Conservation (phyloP, 2,888 invertebrate species). For the Acanthococcus lagerstroemiae region DNA sequence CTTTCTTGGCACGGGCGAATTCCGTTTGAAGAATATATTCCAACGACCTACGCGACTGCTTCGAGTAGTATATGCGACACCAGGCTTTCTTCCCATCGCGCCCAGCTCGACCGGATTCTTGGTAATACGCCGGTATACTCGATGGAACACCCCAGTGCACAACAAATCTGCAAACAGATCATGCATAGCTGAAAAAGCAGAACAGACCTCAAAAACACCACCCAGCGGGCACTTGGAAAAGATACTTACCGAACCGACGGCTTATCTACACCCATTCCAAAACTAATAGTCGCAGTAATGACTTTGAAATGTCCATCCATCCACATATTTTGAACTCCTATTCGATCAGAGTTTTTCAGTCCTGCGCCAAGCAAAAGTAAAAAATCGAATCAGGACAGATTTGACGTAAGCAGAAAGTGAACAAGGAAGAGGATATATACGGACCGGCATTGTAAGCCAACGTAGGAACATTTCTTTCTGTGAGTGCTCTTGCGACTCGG, state of each 20-base stretch:
- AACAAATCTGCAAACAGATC: constrained; percentile 59
- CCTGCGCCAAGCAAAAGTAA: constrained; percentile 44
- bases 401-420: too few species aligned
- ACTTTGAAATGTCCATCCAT: constrained; percentile 77
- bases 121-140: constrained; percentile 89
- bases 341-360: constrained; percentile 60
- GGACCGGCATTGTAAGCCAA: constrained; percentile 83
- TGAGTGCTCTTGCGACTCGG: constrained; percentile 65
- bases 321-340: constrained; percentile 82
- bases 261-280: constrained; percentile 99
- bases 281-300: constrained; percentile 93
- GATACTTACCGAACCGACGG: constrained; percentile 64
- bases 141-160: constrained; percentile 94
- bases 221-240: neutral
- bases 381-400: too few species aligned
- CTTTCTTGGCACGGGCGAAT: constrained; percentile 50
- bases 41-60: constrained; percentile 68
- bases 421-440: too few species aligned
- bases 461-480: constrained; percentile 60
- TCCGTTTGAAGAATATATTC: constrained; percentile 68
- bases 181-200: neutral
- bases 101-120: constrained; percentile 93
- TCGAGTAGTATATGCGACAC: constrained; percentile 86
- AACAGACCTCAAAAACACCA: neutral
- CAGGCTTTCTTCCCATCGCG: constrained; percentile 81